phyloP scores from a whole-genome alignment of 2,888 invertebrate species.

The Pristionchus fissidentatus region DNA sequence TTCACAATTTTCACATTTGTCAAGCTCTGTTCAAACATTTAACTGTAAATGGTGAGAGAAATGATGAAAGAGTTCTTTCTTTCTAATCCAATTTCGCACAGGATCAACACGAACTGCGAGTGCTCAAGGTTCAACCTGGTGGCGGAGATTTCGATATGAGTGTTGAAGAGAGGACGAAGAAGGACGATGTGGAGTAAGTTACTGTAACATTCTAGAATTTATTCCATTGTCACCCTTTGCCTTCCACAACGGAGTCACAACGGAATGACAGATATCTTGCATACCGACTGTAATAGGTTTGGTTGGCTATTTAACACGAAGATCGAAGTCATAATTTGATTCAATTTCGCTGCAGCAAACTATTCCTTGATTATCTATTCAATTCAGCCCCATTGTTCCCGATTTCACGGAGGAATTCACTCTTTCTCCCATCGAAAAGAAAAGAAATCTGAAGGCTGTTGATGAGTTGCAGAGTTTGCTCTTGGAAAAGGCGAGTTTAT shows the following conservation, averaged over 20 bases:
- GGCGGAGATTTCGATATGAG: background rate
- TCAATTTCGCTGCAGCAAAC: background rate
- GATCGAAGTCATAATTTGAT: too few species aligned
- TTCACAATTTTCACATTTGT: too few species aligned
- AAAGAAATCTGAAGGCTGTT: background rate
- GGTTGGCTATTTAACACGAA: too few species aligned
- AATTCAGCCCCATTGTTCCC: background rate
- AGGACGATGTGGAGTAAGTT: background rate
- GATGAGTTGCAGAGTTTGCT: background rate
- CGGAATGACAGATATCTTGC: too few species aligned
- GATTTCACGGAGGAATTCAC: conserved; percentile 29
- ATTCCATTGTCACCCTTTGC: background rate
- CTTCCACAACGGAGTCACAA: too few species aligned
- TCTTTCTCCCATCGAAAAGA: conserved; percentile 33
- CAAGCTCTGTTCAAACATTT: too few species aligned
- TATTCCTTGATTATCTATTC: background rate
- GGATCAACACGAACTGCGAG: background rate
- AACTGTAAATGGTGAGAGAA: too few species aligned
- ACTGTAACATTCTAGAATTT: too few species aligned
- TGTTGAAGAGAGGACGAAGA: background rate
- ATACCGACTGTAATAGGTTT: too few species aligned
- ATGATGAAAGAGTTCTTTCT: too few species aligned
- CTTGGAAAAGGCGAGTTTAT: background rate
- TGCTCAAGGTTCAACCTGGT: conserved; percentile 17
- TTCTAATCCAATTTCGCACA: too few species aligned